A percentile compares a stretch with the other conserved stretches of the same genome.
Conservation (phyloP, 2,888 invertebrate species). For the Parnassius apollo region DNA sequence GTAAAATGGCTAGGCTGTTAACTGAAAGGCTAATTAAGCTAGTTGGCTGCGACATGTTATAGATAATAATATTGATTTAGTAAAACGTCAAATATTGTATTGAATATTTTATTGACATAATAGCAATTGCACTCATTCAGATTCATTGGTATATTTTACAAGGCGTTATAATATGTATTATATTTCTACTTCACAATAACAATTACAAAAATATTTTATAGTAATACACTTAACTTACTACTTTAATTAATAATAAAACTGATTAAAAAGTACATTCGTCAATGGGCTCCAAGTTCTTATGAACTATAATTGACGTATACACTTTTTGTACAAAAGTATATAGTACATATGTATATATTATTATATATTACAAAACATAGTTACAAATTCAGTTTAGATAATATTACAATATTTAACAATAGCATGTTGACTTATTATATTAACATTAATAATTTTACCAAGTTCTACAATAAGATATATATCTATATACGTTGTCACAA, state of each 20-base stretch:
- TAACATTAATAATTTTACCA: neutral
- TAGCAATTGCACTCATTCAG: slow-evolving; percentile 64
- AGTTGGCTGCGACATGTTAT: too few relatives aligned
- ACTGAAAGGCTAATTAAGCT: too few relatives aligned
- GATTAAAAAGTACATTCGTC: slow-evolving; percentile 62
- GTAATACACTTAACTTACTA: slow-evolving; percentile 18
- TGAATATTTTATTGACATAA: slow-evolving; percentile 55
- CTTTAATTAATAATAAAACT: slow-evolving; percentile 27
- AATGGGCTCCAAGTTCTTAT: slow-evolving; percentile 72
- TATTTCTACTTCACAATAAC: slow-evolving; percentile 30
- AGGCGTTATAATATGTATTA: slow-evolving; percentile 39
- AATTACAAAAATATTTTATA: slow-evolving; percentile 44
- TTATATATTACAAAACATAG: slow-evolving; percentile 5
- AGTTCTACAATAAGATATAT: neutral
- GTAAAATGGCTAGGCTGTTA: too few relatives aligned
- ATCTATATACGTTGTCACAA: neutral
- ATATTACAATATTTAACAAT: neutral
- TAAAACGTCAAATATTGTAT: slow-evolving; percentile 40
- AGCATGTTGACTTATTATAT: too few relatives aligned
- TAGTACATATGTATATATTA: slow-evolving; percentile 5
- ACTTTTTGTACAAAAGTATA: slow-evolving; percentile 45
- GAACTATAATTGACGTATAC: slow-evolving; percentile 61
- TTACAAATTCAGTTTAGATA: neutral
- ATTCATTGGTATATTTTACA: slow-evolving; percentile 61
- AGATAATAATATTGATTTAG: too few relatives aligned